Evolutionary conservation across 1,140 invertebrate genomes (phyloP).

Genomic region (Mamestra configurata): DNA sequence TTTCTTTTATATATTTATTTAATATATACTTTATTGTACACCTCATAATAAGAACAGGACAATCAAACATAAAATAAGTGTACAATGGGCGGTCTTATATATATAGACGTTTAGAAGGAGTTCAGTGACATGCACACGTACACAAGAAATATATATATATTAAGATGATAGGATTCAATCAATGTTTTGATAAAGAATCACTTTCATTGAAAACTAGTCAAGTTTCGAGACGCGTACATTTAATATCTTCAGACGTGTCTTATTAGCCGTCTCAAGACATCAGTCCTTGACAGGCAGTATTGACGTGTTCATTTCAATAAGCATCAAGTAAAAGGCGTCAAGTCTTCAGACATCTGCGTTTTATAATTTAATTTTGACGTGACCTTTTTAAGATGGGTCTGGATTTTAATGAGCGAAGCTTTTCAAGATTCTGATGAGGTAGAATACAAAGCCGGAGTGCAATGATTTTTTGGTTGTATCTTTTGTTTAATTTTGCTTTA

Average conservation of each 20-base stretch:
- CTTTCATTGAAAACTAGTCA: too few species aligned
- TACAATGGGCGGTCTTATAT: too few species aligned
- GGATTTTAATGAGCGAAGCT: not conserved
- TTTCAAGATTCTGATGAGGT: slow-evolving; percentile 15
- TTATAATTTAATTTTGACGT: not conserved
- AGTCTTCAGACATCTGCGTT: not conserved
- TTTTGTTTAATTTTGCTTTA: not conserved
- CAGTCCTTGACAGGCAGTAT: slow-evolving; percentile 12
- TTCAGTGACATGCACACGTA: too few species aligned
- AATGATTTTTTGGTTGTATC: not conserved
- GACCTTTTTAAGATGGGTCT: not conserved
- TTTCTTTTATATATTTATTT: slow-evolving; percentile 54
- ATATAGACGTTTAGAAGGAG: too few species aligned
- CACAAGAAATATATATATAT: too few species aligned
- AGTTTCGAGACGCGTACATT: too few species aligned
- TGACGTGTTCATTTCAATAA: not conserved
- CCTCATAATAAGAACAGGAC: too few species aligned
- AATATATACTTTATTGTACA: too few species aligned
- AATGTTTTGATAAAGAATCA: too few species aligned
- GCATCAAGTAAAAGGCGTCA: not conserved
- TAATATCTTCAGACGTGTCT: not conserved
- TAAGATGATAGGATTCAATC: too few species aligned
- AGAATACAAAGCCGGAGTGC: not conserved
- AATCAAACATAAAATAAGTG: too few species aligned
- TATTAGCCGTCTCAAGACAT: not conserved